Evolutionary conservation across 1,140 invertebrate genomes (phyloP).

Genomic region (Gryllus bimaculatus): DNA sequence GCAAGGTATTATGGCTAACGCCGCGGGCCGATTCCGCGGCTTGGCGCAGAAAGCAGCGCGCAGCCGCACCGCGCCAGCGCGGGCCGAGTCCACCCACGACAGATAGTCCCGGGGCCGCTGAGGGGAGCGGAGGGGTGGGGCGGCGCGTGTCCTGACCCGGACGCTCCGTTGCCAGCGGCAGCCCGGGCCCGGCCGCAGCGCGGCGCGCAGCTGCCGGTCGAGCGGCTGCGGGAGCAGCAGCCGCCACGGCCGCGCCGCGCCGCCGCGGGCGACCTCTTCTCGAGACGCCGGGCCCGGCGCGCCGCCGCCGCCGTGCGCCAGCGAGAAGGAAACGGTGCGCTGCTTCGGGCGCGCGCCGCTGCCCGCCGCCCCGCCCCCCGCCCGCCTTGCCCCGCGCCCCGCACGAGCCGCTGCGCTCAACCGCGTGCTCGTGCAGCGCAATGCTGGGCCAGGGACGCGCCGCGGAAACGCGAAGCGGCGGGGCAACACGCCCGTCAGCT

Average conservation of each 20-base stretch:
- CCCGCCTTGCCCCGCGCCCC: too few relatives aligned
- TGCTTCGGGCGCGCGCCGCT: neutral
- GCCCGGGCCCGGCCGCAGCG: neutral
- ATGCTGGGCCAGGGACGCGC: neutral
- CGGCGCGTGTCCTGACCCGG: too few relatives aligned
- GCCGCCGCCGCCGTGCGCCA: neutral
- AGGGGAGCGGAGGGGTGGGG: too few relatives aligned
- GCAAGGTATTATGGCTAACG: too few relatives aligned
- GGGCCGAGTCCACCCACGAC: too few relatives aligned
- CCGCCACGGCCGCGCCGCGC: neutral
- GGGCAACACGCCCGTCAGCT: neutral
- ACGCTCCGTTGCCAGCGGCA: neutral
- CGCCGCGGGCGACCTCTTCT: neutral
- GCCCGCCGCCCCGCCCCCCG: neutral
- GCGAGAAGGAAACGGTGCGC: slow-evolving; percentile 2
- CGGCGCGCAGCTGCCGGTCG: neutral
- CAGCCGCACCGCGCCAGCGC: too few relatives aligned
- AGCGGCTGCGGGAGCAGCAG: neutral
- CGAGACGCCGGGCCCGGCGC: neutral
- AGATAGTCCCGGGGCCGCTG: too few relatives aligned
- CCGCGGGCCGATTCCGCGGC: too few relatives aligned
- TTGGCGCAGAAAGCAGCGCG: too few relatives aligned
- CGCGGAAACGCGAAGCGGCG: neutral
- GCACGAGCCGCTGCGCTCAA: neutral
- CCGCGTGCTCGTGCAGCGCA: neutral